phyloP scores from a whole-genome alignment of 2,113 vertebrate genomes.

The Clarias batrachus region DNA sequence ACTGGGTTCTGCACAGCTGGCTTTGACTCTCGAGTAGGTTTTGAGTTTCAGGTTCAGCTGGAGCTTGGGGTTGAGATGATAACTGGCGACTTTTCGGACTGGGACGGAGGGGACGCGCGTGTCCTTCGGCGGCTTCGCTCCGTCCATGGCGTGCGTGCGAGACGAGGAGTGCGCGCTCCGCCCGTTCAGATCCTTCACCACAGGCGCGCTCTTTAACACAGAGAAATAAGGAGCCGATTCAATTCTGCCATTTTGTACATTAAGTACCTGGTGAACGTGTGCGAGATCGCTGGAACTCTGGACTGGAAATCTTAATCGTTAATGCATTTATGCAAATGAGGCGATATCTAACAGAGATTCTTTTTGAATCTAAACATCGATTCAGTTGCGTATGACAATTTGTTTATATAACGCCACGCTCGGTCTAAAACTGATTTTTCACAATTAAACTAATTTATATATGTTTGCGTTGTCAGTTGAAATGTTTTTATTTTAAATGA shows the following conservation, averaged over 20 bases:
- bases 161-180: background rate
- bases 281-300: too few species aligned
- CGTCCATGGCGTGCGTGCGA: background rate
- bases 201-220: background rate
- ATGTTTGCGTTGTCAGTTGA: too few species aligned
- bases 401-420: too few species aligned
- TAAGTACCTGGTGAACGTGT: background rate
- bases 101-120: background rate
- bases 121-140: background rate
- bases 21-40: conserved; percentile 35
- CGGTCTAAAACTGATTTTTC: too few species aligned
- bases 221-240: background rate
- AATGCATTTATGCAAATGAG: background rate
- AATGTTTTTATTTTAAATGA: too few species aligned
- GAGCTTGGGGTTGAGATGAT: background rate
- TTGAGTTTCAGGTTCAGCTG: background rate
- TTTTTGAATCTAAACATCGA: too few species aligned
- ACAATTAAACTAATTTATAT: too few species aligned
- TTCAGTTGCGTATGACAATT: too few species aligned
- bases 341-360: too few species aligned
- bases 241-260: background rate
- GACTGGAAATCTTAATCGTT: too few species aligned
- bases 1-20: conserved; percentile 46
- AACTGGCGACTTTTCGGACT: background rate
- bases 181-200: background rate